Conservation (phyloP, 2,797 vertebrate genomes). For the Emydoidea blandingii region DNA sequence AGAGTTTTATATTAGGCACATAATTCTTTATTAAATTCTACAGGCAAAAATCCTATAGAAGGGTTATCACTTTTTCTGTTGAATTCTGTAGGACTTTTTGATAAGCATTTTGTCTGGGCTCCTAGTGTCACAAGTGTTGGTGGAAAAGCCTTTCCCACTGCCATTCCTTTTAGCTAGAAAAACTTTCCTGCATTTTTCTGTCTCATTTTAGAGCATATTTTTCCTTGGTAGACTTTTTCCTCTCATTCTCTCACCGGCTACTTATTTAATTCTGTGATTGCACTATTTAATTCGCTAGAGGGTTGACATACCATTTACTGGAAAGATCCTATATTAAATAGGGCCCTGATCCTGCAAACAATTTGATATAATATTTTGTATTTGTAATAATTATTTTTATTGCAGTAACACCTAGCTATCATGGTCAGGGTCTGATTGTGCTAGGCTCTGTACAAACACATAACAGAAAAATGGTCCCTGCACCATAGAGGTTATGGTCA, state of each 20-base stretch:
- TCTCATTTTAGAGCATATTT: not conserved
- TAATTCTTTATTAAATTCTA: not conserved
- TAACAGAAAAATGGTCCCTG: not conserved
- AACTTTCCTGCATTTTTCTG: not conserved
- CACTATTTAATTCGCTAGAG: not conserved
- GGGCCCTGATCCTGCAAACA: not conserved
- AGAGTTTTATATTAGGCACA: not conserved
- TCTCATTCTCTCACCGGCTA: not conserved
- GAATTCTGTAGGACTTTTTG: not conserved
- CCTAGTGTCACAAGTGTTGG: not conserved
- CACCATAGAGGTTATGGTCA: not conserved
- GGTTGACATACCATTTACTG: not conserved
- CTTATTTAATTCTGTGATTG: not conserved
- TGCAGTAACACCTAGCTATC: not conserved
- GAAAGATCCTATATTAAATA: not conserved
- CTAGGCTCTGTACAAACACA: not conserved
- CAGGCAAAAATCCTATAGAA: not conserved
- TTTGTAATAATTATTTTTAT: not conserved
- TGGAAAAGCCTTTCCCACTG: not conserved
- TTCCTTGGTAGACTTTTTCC: not conserved
- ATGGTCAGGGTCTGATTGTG: not conserved
- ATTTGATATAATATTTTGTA: not conserved
- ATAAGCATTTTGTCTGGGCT: not conserved
- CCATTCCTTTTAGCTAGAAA: not conserved
- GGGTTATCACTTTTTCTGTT: not conserved